A percentile compares a stretch with the other conserved stretches of the same genome.
Evolutionary conservation across 2,113 vertebrate genomes (phyloP).

Genomic region (Bubo scandiacus): DNA sequence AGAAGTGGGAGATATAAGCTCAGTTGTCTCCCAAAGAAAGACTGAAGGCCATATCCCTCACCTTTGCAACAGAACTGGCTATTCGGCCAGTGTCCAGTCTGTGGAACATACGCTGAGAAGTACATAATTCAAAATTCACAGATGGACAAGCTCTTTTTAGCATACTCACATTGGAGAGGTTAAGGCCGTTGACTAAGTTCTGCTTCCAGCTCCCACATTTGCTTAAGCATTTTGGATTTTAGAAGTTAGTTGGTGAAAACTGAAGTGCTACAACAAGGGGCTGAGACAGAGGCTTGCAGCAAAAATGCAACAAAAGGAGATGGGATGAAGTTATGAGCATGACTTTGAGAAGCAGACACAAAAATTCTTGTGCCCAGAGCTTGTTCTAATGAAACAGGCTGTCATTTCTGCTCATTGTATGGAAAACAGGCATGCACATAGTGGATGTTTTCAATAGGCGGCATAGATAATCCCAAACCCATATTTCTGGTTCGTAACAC

Average conservation of each 20-base stretch:
- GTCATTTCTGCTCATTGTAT: background rate
- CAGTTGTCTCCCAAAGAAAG: background rate
- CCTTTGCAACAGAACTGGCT: background rate
- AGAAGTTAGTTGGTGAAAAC: background rate
- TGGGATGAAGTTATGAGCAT: background rate
- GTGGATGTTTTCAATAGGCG: background rate
- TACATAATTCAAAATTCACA: background rate
- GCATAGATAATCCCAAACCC: background rate
- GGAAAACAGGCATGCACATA: background rate
- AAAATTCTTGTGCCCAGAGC: background rate
- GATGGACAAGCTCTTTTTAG: background rate
- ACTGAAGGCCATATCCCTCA: background rate
- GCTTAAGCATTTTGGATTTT: background rate
- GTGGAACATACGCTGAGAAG: background rate
- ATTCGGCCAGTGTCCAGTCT: background rate
- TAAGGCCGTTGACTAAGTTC: background rate
- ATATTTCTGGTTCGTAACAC: background rate
- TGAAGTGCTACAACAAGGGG: background rate
- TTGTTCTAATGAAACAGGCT: background rate
- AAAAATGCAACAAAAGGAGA: background rate
- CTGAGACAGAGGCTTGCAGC: background rate
- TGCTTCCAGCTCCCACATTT: background rate
- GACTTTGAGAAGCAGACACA: background rate
- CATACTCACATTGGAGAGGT: background rate
- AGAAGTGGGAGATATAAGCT: background rate